Percentiles rank a stretch among this genome's conserved stretches.
These are phyloP conservation scores for Mobula birostris DNA, from an alignment of 2,113 vertebrate species.

Conservation along the genomic window DNA sequence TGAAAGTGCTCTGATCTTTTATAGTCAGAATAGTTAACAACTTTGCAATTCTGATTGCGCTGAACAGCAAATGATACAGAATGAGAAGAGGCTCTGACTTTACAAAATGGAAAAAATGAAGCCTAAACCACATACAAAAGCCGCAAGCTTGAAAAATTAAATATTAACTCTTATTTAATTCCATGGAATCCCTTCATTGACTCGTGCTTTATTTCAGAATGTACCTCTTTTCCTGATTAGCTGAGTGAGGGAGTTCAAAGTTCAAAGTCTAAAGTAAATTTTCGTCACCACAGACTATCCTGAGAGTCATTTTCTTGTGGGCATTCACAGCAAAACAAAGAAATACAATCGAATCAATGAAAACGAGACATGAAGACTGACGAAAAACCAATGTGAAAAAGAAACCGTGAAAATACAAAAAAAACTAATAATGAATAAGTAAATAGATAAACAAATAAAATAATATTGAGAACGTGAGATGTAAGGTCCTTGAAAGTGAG, in stretches of 20 bases:
- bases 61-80: slow-evolving; percentile 63
- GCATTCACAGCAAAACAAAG: too few species aligned
- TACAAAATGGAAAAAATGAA: background rate
- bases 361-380: too few species aligned
- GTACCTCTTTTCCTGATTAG: background rate
- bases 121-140: background rate
- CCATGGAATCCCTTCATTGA: background rate
- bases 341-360: too few species aligned
- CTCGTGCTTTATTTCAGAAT: background rate
- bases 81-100: background rate
- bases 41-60: slow-evolving; percentile 73
- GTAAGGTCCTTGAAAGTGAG: too few species aligned
- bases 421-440: too few species aligned
- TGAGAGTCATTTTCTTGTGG: too few species aligned
- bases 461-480: too few species aligned
- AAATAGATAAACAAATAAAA: too few species aligned
- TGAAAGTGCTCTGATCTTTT: slow-evolving; percentile 66
- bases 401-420: too few species aligned
- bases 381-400: too few species aligned
- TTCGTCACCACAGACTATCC: too few species aligned
- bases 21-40: slow-evolving; percentile 59
- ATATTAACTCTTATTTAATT: background rate
- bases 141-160: background rate
- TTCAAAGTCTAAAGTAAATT: too few species aligned
- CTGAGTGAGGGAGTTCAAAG: background rate